Base-by-base conservation (phyloP, 2,888 invertebrate genomes). In the Cephus runcator region DNA sequence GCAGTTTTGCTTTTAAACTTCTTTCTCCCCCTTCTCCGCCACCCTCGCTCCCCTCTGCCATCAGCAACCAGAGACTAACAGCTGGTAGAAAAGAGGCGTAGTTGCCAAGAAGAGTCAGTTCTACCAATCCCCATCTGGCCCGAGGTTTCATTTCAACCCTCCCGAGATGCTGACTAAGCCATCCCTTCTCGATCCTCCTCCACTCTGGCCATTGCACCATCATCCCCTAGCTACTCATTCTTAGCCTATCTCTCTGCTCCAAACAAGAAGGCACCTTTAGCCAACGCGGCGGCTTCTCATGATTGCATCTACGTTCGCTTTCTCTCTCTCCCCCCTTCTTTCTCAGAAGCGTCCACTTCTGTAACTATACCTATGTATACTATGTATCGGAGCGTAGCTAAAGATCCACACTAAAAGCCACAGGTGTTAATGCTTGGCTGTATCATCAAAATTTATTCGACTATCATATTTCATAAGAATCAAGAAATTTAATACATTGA, bases 101-200 rank as follows among this genome's bases (percentile, higher is more conserved):
- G 80, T 83, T 83, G 79, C 75, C 82, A 75, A 73, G 76, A 77
- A 82, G 81, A 81, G 81, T 69, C 79, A 81, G 80, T 79, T 76
- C 79, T 30, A 71, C 71, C 71, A 34, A 56, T 23, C 23, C 23
- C 56, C 56, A 56, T 56, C 56, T 23, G 56, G 71, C 71, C 15
- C 73, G 77, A 77, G 83, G 80, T 81, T 85, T 85, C 81, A 84
- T 84, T 80, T 82, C 75, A 77, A 71, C 71, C 76, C 69, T 69
- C 80, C 80, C 73, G 73, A 36, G 76, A 68, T 79, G 69, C 74
- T 56, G 77, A 78, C 73, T 73, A n/a, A 73, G 36, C 73, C 77
- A 71, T 78, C 79, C 75, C 74, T 71, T 56, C 69, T 33, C 34
- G 34, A 73, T 71, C 73, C 35, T 77, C 69, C 80, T 79, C 81